phyloP scores from a whole-genome alignment of 2,888 invertebrate species.

The Mesochorus sp. region DNA sequence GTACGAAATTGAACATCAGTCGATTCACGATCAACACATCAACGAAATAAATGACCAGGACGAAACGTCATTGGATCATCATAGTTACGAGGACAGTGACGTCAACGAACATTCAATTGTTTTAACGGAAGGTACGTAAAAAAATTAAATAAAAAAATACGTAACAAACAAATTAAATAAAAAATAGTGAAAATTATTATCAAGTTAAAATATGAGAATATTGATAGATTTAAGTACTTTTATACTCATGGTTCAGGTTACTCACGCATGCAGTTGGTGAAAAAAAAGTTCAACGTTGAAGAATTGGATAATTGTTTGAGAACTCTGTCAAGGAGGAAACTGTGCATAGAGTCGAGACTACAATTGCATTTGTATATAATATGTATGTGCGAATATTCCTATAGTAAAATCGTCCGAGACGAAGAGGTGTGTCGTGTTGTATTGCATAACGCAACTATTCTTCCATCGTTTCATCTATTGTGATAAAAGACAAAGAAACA shows the following conservation, averaged over 20 bases:
- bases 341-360: slow-evolving; percentile 1
- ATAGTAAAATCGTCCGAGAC: background rate
- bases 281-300: slow-evolving; percentile 3
- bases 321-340: slow-evolving; percentile 50
- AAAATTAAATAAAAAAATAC: slow-evolving; percentile 1
- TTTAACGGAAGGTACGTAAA: slow-evolving; percentile 58
- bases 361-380: background rate
- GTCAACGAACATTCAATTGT: slow-evolving; percentile 39
- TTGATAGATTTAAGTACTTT: no score
- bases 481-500: no score
- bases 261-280: background rate
- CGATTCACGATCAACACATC: slow-evolving; percentile 51
- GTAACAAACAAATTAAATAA: background rate
- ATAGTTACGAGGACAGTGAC: slow-evolving; percentile 16
- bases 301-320: slow-evolving; percentile 46
- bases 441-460: slow-evolving; percentile 7
- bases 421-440: slow-evolving; percentile 4
- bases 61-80: background rate
- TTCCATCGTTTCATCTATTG: no score
- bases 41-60: slow-evolving; percentile 20
- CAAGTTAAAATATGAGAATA: no score
- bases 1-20: slow-evolving; percentile 25
- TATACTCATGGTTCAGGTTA: no score
- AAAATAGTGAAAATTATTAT: background rate
- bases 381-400: background rate